Base-by-base conservation (phyloP, 2,888 invertebrate species). In the Prenolepis imparis region DNA sequence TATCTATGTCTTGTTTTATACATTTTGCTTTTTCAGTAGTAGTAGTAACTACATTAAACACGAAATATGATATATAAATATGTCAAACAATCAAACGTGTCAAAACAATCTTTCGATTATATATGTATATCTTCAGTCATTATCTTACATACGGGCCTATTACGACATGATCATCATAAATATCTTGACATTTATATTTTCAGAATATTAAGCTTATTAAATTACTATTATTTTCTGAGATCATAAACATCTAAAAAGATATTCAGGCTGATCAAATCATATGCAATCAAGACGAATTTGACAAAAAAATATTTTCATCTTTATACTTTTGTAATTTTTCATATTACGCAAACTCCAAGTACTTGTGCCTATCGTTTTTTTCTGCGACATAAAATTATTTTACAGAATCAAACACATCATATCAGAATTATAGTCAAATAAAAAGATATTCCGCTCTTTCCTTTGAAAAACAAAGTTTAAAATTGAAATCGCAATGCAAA, bases 181-280 rank as follows among this genome's bases (percentile, higher is more conserved):
- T 66, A 77, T 66, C 48, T 24, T 8, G 39, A 55, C n/a, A 55
- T 77, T 77, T 41, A 77, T 77, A 66, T 55, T 55, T 77, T 75
- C 64, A 52, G 36, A 75, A 52, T 52, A 67, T 67, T 67, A 64
- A 18, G n/a, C 2, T 48, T 0, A 11, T 18, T 24, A 52, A 63
- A 24, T 11, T 28, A 24, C 12, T 66, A 18, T 67, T 66, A 24
- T 55, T 77, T 77, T 44, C n/a, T 66, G 66, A 77, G 55, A 66
- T 5, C 18, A 66, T 77, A 75, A 75, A 77, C 28, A 44, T 57
- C 57, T n/a, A 21, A 64, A 12, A 15, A 77, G 57, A 41, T 57
- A 59, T 28, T 44, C 18, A 57, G 6, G 41, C 28, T 52, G 36
- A 75, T 39, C 39, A 75, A 39, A 64, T 52, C 21, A 1, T 8